Evolutionary conservation across 2,113 vertebrate genomes (phyloP), one percentile per base, ranked within the genome.

Genomic region (Scatophagus argus): DNA sequence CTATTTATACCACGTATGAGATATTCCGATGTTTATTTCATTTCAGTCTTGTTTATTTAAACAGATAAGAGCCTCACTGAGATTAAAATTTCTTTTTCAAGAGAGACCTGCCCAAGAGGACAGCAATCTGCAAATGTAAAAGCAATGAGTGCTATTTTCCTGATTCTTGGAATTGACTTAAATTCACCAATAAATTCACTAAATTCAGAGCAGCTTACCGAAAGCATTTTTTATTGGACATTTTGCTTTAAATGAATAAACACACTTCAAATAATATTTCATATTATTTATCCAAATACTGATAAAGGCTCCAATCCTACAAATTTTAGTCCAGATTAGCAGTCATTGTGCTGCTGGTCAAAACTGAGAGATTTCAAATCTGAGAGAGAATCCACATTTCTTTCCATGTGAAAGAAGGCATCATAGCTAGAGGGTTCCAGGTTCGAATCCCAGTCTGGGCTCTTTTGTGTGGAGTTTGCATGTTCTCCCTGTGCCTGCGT

Each of bases 361-460:
- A 52, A 51, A n/a, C 21, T 4, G 6, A 31, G 36, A 44, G 17
- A 61, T 34, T 54, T 34, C 1, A 43, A 29, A 63, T 23, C 13
- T 60, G 17, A 47, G 10, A 23, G 34, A 60, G 10, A 36, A 69
- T 52, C 6, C 16, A 6, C 6, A 41, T 77, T 77, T 61, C 16
- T 13, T 60, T 39, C 46, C 39, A n/a, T 75, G 51, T 27, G 29
- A 58, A 38, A n/a, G n/a, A n/a, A n/a, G n/a, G n/a, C n/a, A n/a
- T n/a, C n/a, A n/a, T n/a, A n/a, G n/a, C n/a, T n/a, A n/a, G n/a
- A n/a, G n/a, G n/a, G n/a, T n/a, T n/a, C n/a, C n/a, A n/a, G n/a
- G n/a, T n/a, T n/a, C n/a, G n/a, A n/a, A n/a, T n/a, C n/a, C n/a
- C n/a, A n/a, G n/a, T n/a, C n/a, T n/a, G n/a, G n/a, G n/a, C n/a